Evolutionary conservation across 1,140 invertebrate genomes (phyloP), one percentile per base, ranked within the genome.

Genomic region (Uloborus diversus): DNA sequence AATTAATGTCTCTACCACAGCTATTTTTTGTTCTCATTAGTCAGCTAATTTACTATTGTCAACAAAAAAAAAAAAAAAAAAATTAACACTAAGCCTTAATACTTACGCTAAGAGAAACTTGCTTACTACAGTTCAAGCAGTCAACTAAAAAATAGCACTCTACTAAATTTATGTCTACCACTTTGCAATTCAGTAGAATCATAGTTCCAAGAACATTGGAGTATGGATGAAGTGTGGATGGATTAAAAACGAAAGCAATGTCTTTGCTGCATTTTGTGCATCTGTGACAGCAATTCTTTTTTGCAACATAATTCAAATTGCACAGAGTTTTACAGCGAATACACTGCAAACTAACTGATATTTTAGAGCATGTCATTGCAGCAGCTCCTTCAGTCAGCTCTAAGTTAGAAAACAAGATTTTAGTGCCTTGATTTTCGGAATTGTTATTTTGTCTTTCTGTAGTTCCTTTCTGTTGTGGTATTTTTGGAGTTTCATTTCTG

Each of bases 121-220:
- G 84, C 80, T 85, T 86, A 37, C 79, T 73, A 70, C 87, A 88
- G 33, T 80, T 83, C 1, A 87, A 49, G 78, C 87, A 88, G 5
- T 84, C 82, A 27, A 85, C 57, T 20, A 82, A 80, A 56, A 84
- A 83, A 13, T 81, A 30, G 68, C 84, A 85, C 51, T 86, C 85
- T 30, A 82, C 82, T 14, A 88, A 82, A 47, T 86, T 82, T 4
- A 88, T 73, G 65, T 88, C 87, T 82, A 85, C 84, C 3, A 84
- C 81, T 42, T 82, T 68, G 62, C 87, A 87, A 4, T 83, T 85
- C 25, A 85, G 83, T 11, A 88, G 76, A 81, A 87, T 84, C 13
- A 88, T 81, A 79, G 84, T 87, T 28, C 87, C 87, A 69, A 86
- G 75, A 11, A 85, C 81, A 30, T 83, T 83, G 0, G 85, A 85